Evolutionary conservation across 2,888 invertebrate species (phyloP).

Genomic region (Altica lythri): DNA sequence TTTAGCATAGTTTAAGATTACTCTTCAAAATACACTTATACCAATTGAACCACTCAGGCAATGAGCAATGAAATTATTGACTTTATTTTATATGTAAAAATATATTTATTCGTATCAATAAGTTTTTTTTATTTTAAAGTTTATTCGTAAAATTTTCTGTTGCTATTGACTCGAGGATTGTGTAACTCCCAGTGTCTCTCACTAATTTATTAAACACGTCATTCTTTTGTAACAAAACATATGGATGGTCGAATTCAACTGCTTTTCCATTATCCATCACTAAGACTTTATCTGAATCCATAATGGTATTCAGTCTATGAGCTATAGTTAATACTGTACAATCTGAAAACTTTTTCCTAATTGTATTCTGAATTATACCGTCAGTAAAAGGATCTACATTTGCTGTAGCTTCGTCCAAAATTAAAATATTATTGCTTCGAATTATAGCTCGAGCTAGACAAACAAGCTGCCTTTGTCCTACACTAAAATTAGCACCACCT

Average conservation of each 20-base stretch:
- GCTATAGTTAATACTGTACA: slow-evolving; percentile 80
- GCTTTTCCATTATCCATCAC: background rate
- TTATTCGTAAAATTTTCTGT: slow-evolving; percentile 22
- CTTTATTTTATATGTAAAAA: too few relatives aligned
- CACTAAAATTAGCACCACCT: slow-evolving; percentile 59
- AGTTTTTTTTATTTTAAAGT: background rate
- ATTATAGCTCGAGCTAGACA: slow-evolving; percentile 68
- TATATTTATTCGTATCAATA: too few relatives aligned
- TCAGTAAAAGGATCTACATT: slow-evolving; percentile 81
- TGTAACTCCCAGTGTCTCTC: slow-evolving; percentile 65
- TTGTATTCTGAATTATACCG: slow-evolving; percentile 73
- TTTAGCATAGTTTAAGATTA: too few relatives aligned
- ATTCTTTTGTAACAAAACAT: slow-evolving; percentile 61
- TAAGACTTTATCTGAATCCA: slow-evolving; percentile 1
- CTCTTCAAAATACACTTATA: too few relatives aligned
- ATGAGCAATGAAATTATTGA: too few relatives aligned
- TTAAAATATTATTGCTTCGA: slow-evolving; percentile 54
- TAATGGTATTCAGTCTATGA: slow-evolving; percentile 1
- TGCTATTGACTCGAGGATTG: slow-evolving; percentile 41
- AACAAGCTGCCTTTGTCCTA: slow-evolving; percentile 67
- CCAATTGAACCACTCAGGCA: too few relatives aligned
- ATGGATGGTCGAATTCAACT: slow-evolving; percentile 57
- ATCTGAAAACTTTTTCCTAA: slow-evolving; percentile 72
- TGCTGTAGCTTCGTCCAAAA: slow-evolving; percentile 75
- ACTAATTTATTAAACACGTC: slow-evolving; percentile 59